Percentiles rank a stretch among this genome's conserved stretches.
phyloP scores from a whole-genome alignment of 2,888 invertebrate genomes.

The Cantharis lateralis region DNA sequence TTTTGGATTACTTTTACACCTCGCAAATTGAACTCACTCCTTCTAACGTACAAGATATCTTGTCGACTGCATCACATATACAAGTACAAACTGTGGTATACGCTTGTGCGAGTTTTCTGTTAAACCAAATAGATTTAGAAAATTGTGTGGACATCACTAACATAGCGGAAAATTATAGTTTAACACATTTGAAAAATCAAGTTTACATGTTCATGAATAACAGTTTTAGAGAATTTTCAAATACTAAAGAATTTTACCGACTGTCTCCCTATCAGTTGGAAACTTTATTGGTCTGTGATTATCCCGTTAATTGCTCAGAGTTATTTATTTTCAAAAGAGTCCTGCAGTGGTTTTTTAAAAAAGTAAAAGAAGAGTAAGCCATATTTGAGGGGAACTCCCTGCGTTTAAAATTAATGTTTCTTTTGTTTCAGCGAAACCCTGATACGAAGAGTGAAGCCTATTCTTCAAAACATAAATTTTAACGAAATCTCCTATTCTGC shows the following conservation, averaged over 20 bases:
- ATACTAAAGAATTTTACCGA: constrained; percentile 64
- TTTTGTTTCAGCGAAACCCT: constrained; percentile 40
- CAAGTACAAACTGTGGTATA: constrained; percentile 67
- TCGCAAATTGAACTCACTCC: constrained; percentile 65
- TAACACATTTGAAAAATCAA: constrained; percentile 62
- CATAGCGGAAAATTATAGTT: constrained; percentile 70
- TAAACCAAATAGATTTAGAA: constrained; percentile 69
- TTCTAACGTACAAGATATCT: constrained; percentile 69
- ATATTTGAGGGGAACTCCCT: neutral
- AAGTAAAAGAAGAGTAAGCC: constrained; percentile 51
- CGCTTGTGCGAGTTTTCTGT: constrained; percentile 68
- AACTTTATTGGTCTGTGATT: constrained; percentile 66
- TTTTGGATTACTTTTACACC: constrained; percentile 73
- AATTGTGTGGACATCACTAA: constrained; percentile 75
- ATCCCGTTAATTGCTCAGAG: constrained; percentile 72
- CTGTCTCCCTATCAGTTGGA: constrained; percentile 65
- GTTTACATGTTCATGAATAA: constrained; percentile 70
- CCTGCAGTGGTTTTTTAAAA: constrained; percentile 63
- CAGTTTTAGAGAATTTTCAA: constrained; percentile 65
- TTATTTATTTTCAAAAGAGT: constrained; percentile 63
- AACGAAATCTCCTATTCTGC: constrained; percentile 39
- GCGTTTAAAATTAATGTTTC: neutral
- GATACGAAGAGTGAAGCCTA: constrained; percentile 15
- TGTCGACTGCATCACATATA: constrained; percentile 72
- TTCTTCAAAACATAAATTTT: constrained; percentile 58